Base-by-base conservation (phyloP, 2,888 invertebrate species). In the Zaprionus lineosus region DNA sequence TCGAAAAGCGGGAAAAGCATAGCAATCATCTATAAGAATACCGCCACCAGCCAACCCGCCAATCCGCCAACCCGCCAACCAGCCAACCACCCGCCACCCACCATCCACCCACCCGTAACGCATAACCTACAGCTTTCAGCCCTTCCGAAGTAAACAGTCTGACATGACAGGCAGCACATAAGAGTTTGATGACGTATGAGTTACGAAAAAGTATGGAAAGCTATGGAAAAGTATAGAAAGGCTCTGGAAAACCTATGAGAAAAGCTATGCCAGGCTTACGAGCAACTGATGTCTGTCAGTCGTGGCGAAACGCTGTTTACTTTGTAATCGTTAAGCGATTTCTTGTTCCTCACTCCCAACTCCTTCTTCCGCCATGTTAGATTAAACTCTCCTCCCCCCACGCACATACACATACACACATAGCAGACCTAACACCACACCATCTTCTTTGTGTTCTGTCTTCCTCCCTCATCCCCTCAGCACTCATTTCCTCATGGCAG, bases 311-410 rank as follows among this genome's bases (percentile, higher is more conserved):
- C 44, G 62, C 66, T 66, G 55, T 58, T 39, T 74, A 57, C 47
- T 52, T 60, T 68, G 71, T 78, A 82, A 84, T 58, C 71, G 78
- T 74, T 84, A 64, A 84, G 85, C 78, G 79, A 78, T 84, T 78
- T 84, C 64, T 61, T 61, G 51, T 47, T 21, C 3, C 7, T 21
- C 7, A 52, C 14, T 5, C 11, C 12, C n/a, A 5, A 24, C 8
- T 2, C 33, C 12, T 15, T 1, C 1, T 16, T 11, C 7, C 14
- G 11, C 8, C 11, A 5, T 3, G 9, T 7, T 21, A 21, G 21
- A 7, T 7, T 21, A 21, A 21, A n/a, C n/a, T n/a, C n/a, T n/a
- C n/a, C n/a, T n/a, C 21, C 7, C 21, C 3, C 21, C 3, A 21
- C 21, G 3, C 21, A 21, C 4, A 21, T 21, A 21, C 21, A 5